These are phyloP conservation scores for Habroteleia sp. DNA, from an alignment of 2,888 invertebrate species.

Conservation along the genomic window DNA sequence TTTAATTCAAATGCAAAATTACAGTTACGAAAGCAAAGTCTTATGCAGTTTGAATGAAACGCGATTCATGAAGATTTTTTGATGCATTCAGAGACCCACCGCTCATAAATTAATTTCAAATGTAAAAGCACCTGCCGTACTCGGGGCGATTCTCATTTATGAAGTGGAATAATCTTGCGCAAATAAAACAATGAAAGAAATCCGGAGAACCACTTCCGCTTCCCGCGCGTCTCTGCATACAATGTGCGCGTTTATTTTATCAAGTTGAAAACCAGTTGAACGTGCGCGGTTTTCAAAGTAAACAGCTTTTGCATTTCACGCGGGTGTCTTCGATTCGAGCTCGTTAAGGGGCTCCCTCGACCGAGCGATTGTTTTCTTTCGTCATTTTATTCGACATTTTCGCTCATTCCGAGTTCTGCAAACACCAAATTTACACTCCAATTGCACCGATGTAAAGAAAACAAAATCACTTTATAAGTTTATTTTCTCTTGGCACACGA, in stretches of 20 bases:
- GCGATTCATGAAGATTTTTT: slow-evolving; percentile 24
- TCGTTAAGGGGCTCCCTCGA: slow-evolving; percentile 10
- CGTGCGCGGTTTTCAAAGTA: slow-evolving; percentile 35
- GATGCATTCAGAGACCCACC: slow-evolving; percentile 22
- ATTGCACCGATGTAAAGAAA: too few relatives aligned
- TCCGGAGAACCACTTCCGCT: slow-evolving; percentile 52
- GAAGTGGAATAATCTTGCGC: slow-evolving; percentile 50
- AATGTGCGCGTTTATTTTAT: slow-evolving; percentile 38
- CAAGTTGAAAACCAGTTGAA: slow-evolving; percentile 33
- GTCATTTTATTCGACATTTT: background rate
- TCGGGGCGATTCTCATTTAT: slow-evolving; percentile 49
- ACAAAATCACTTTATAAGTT: too few relatives aligned
- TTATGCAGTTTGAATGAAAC: slow-evolving; percentile 26
- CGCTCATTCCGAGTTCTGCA: too few relatives aligned
- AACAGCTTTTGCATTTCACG: slow-evolving; percentile 24
- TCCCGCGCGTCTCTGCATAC: slow-evolving; percentile 47
- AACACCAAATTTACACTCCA: too few relatives aligned
- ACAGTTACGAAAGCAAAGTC: slow-evolving; percentile 21
- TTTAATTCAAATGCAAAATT: slow-evolving; percentile 29
- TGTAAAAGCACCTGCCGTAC: slow-evolving; percentile 49
- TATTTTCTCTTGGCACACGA: too few relatives aligned
- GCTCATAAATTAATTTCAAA: slow-evolving; percentile 52
- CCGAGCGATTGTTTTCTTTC: background rate
- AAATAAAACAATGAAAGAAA: slow-evolving; percentile 56
- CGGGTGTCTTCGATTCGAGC: slow-evolving; percentile 12